These are phyloP conservation scores for Eulacestoma nigropectus DNA, from an alignment of 2,113 vertebrate species.

Conservation along the genomic window DNA sequence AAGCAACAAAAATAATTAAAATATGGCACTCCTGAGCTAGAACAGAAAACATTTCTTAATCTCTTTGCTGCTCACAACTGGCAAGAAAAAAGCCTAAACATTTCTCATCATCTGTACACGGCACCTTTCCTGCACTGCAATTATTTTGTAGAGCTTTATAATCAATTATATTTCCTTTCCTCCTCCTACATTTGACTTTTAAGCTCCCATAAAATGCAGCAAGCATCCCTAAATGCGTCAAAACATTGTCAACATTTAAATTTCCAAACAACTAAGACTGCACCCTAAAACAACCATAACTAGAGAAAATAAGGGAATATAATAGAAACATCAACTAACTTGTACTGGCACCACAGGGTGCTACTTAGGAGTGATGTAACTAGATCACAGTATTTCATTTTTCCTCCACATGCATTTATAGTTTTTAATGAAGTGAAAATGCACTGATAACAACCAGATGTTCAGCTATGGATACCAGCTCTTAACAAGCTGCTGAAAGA, in stretches of 20 bases:
- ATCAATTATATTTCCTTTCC: not conserved
- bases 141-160: not conserved
- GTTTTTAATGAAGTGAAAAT: conserved; percentile 68
- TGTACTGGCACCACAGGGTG: not conserved
- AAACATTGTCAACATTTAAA: not conserved
- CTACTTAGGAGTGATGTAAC: conserved; percentile 8
- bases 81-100: not conserved
- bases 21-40: not conserved
- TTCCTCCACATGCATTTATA: conserved; percentile 45
- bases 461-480: conserved; percentile 17
- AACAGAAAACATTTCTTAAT: not conserved
- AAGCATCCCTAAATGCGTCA: not conserved
- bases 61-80: not conserved
- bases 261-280: not conserved
- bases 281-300: not conserved
- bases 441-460: conserved; percentile 70
- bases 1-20: not conserved
- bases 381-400: conserved; percentile 52
- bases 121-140: not conserved
- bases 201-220: not conserved
- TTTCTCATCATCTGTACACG: not conserved
- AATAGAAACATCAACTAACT: not conserved
- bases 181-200: not conserved
- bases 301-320: not conserved
- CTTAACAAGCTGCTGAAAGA: conserved; percentile 68